A percentile compares a stretch with the other conserved stretches of the same genome.
phyloP scores from a whole-genome alignment of 2,113 vertebrate species.

The Varanus komodoensis region DNA sequence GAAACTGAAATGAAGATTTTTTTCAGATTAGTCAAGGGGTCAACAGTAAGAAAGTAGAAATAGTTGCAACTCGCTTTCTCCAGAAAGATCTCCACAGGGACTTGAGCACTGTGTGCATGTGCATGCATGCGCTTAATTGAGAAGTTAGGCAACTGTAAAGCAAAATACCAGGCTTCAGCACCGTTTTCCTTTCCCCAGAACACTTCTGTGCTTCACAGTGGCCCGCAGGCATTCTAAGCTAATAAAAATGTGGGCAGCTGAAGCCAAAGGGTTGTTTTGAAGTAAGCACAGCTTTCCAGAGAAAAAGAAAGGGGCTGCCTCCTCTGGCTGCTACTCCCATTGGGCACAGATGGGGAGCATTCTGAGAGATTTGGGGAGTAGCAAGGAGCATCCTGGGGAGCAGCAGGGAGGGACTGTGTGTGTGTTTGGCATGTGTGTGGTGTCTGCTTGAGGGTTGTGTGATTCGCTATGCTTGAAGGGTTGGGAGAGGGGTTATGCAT shows the following conservation, averaged over 20 bases:
- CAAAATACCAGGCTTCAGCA: background rate
- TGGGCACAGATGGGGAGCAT: background rate
- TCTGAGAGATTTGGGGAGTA: background rate
- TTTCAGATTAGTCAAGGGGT: background rate
- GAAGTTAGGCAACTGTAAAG: no score
- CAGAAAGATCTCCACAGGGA: background rate
- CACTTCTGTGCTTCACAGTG: background rate
- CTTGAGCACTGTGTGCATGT: background rate
- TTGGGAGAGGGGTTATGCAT: background rate
- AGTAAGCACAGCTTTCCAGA: background rate
- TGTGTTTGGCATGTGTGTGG: background rate
- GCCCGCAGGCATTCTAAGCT: background rate
- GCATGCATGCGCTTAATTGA: no score
- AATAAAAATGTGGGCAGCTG: background rate
- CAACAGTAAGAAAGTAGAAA: background rate
- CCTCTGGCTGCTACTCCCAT: no score
- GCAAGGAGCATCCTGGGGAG: background rate
- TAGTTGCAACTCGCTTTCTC: background rate
- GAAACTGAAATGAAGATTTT: conserved; percentile 5
- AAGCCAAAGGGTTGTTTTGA: background rate
- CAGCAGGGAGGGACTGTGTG: background rate
- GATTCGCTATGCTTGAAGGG: background rate
- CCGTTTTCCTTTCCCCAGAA: background rate
- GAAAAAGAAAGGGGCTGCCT: no score
- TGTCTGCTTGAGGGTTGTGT: background rate